Base-by-base conservation (phyloP, 37 sponge, comb jelly and placozoan species). In the Spongilla lacustris region DNA sequence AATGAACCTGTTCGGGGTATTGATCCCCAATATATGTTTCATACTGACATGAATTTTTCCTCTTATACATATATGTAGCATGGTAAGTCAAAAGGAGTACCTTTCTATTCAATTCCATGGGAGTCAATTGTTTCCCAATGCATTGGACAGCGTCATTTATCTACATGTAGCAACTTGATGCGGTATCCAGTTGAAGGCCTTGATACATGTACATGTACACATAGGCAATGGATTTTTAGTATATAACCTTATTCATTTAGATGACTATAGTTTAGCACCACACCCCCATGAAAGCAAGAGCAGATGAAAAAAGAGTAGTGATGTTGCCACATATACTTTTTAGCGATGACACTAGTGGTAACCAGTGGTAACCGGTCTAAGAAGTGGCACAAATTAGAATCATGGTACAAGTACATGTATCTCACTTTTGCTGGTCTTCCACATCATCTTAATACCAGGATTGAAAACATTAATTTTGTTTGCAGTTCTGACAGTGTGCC, bases 361-460 rank as follows among this genome's bases (percentile, higher is more conserved):
- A 80, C 32, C 30, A 80, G 81, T 80, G 67, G 81, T 28, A 80
- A 80, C 32, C 29, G 26, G 17, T 80, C 67, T 27, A 66, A 66
- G 31, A 80, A 80, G 46, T 80, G 81, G 81, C 66, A 80, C 31
- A 66, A 58, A 31, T 80, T 80, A n/a, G 67, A 80, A 27, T n/a
- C 26, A 13, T 80, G 81, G 81, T 80, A n/a, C n/a, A n/a, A n/a
- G n/a, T n/a, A n/a, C n/a, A n/a, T n/a, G n/a, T n/a, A 66, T 80
- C 66, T 80, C 25, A 12, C 58, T 8, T 66, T 80, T 58, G 81
- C 81, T 66, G 81, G 67, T 46, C 32, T 80, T 31, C 81, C 81
- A 58, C 58, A 1, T 58, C 58, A 58, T 58, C 58, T 72, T 11
- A 34, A 33, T 28, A 23, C 32, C 31, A 72, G 32, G 29, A 72